phyloP scores from a whole-genome alignment of 2,888 invertebrate species.

The Eueremaeus valkanovi region DNA sequence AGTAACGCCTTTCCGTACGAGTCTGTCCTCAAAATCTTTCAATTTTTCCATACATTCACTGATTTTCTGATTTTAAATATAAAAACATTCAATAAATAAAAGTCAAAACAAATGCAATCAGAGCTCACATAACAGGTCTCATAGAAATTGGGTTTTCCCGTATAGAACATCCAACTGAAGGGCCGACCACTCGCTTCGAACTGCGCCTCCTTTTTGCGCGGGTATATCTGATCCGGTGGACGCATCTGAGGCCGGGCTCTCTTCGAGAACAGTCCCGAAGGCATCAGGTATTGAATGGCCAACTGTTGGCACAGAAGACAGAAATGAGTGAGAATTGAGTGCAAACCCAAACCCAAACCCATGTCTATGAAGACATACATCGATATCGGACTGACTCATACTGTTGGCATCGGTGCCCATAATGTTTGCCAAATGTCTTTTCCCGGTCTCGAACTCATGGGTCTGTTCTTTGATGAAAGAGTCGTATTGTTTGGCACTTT shows the following conservation, averaged over 20 bases:
- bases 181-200: slow-evolving; percentile 89
- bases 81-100: slow-evolving; percentile 11
- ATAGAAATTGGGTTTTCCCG: slow-evolving; percentile 78
- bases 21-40: slow-evolving; percentile 66
- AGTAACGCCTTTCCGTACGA: slow-evolving; percentile 61
- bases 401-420: slow-evolving; percentile 91
- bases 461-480: slow-evolving; percentile 74
- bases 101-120: slow-evolving; percentile 54
- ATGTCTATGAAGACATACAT: too few relatives aligned
- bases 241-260: slow-evolving; percentile 80
- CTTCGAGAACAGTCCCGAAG: slow-evolving; percentile 82
- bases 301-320: slow-evolving; percentile 57
- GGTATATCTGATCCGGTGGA: slow-evolving; percentile 81
- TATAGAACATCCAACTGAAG: slow-evolving; percentile 85
- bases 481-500: slow-evolving; percentile 73
- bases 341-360: slow-evolving; percentile 49
- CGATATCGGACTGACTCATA: slow-evolving; percentile 79
- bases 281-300: slow-evolving; percentile 90
- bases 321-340: not conserved
- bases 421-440: slow-evolving; percentile 94
- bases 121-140: slow-evolving; percentile 59
- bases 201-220: slow-evolving; percentile 73
- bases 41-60: slow-evolving; percentile 37
- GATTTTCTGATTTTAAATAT: slow-evolving; percentile 66
- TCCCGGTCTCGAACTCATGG: slow-evolving; percentile 81